A percentile compares a stretch with the other conserved stretches of the same genome.
Conservation (phyloP, 2,113 vertebrate genomes). For the Channa maculata region DNA sequence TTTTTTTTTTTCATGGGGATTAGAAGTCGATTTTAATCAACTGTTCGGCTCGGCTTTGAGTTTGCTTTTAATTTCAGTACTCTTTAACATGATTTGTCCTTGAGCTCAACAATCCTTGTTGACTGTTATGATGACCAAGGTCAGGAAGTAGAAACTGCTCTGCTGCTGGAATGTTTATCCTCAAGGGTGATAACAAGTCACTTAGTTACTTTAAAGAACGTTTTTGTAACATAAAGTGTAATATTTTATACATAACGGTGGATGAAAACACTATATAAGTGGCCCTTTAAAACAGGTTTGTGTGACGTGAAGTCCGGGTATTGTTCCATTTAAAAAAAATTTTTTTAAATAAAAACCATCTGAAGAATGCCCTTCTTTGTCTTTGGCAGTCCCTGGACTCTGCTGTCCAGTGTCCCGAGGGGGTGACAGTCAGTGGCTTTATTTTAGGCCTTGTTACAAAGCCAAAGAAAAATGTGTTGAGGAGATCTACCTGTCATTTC, state of each 20-base stretch:
- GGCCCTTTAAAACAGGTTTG: background rate
- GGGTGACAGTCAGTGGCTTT: background rate
- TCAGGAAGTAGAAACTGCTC: slow-evolving; percentile 26
- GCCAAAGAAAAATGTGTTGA: slow-evolving; percentile 5
- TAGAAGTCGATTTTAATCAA: background rate
- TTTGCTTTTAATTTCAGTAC: slow-evolving; percentile 18
- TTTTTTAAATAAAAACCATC: background rate
- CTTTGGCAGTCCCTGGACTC: background rate
- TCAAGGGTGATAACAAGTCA: background rate
- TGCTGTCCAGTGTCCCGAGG: background rate
- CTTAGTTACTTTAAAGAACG: background rate
- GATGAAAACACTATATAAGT: no score
- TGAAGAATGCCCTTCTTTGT: background rate
- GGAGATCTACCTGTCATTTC: slow-evolving; percentile 25
- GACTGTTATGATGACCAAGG: slow-evolving; percentile 61
- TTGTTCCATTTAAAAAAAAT: no score
- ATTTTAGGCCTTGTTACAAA: slow-evolving; percentile 1
- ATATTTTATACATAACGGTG: no score
- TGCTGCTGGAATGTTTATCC: slow-evolving; percentile 40
- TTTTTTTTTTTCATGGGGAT: no score
- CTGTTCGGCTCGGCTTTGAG: background rate
- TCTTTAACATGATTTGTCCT: slow-evolving; percentile 19
- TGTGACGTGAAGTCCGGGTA: no score
- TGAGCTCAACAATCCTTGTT: slow-evolving; percentile 26
- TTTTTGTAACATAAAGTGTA: background rate